Conservation (phyloP, 2,113 vertebrate species). For the Garra rufa region DNA sequence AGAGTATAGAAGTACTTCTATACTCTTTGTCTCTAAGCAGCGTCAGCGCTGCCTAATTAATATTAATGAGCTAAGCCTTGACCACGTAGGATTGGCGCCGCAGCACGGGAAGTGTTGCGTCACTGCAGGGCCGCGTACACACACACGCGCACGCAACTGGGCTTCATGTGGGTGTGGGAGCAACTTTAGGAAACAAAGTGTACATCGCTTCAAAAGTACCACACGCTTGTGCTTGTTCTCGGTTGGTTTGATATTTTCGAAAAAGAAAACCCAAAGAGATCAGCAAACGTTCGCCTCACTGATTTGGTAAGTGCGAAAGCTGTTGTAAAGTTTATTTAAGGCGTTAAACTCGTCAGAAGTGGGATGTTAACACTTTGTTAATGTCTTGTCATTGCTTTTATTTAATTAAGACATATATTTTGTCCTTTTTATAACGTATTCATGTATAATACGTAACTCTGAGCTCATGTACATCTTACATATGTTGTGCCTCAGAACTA, state of each 20-base stretch:
- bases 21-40: no score
- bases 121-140: not conserved
- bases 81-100: not conserved
- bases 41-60: not conserved
- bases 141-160: no score
- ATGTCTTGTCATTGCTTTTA: not conserved
- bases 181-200: constrained; percentile 41
- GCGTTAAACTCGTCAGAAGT: not conserved
- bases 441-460: not conserved
- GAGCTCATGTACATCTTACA: not conserved
- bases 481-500: not conserved
- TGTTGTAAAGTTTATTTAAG: not conserved
- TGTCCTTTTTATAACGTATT: not conserved
- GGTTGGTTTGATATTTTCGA: not conserved
- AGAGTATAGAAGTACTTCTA: no score
- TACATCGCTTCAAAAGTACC: not conserved
- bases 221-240: not conserved
- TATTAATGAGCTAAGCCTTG: constrained; percentile 7
- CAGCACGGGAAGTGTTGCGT: constrained; percentile 19
- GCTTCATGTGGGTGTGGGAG: constrained; percentile 38
- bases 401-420: not conserved
- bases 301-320: not conserved
- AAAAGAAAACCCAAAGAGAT: not conserved
- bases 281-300: not conserved
- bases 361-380: not conserved